Evolutionary conservation across 2,888 invertebrate species (phyloP), one percentile per base, ranked within the genome.

Genomic region (Epistrophella euchroma): DNA sequence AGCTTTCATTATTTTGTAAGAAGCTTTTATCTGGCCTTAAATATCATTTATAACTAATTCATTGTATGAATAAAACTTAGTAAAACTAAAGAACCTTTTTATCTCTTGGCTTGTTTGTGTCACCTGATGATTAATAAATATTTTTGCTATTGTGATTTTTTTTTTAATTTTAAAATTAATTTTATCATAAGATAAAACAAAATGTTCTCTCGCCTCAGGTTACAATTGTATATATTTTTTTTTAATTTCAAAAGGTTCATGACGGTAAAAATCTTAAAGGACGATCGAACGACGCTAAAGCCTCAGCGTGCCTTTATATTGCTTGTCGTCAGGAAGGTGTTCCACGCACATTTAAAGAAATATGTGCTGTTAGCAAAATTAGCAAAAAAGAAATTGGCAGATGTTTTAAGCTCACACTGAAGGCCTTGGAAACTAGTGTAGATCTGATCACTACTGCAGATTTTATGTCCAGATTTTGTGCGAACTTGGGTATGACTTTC

Each of bases 341-440:
- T 0, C 99, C 99, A 0, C 95, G 99, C 88, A 99, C 99, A 13
- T 99, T 99, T 92, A 99, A 98, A 93, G 99, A 99, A 94, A 99
- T 99, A 84, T 99, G 99, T 92, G 99, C 99, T 0, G 98, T 99
- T 68, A 99, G 99, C 91, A 98, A 98, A 94, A 98, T 99, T 78
- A 98, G 99, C 90, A 99, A 99, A 93, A 98, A 99, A 90, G 99
- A 99, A 93, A 99, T 99, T 81, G 99, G 99, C 0, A 94, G 99
- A 88, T 99, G 99, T 91, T 99, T 99, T 93, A 99, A 99, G 91
- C 93, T 99, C 52, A 99, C 99, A 82, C 93, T 99, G 47, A 98
- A 98, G 92, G 98, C 98, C 0, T 93, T 99, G 70, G 98, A 99
- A 92, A 99, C 99, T 0, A 98, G 97, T 40, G 98, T 99, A 9